Base-by-base conservation (phyloP, 2,888 invertebrate genomes). In the Melangyna quadrimaculata region DNA sequence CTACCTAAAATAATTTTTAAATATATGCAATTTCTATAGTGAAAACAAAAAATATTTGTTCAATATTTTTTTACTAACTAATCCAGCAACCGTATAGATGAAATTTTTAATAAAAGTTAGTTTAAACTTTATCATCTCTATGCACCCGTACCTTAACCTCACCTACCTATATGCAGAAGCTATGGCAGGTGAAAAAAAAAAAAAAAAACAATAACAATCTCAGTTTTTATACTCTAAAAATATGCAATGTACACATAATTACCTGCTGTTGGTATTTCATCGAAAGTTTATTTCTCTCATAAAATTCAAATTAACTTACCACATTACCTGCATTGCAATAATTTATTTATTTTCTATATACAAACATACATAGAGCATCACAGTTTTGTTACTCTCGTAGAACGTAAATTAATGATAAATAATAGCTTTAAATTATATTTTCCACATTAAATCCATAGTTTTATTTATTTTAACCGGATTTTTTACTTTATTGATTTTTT, bases 231-330 rank as follows among this genome's bases (percentile, higher is more conserved):
- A 9, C 10, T 51, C 8, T 14, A 27, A n/a, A n/a, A n/a, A 51
- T 27, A 12, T 51, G 48, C 14, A 48, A 24, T 51, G 51, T 14
- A 27, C 53, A 27, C 53, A 53, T 53, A 29, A 53, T 53, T 53
- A 53, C 27, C 27, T 53, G 53, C 27, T 53, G 5, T 53, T 29
- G 29, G n/a, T 17, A 24, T 24, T 14, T 7, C 2, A 51, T 12
- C 24, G n/a, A n/a, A 51, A 51, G 69, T 74, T 74, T 51, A 72
- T 67, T 78, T 67, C 59, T 6, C 19, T 35, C 57, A 55, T 78
- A 69, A 82, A 82, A 82, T 78, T 78, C 67, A 73, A 78, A 67
- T 82, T 67, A 37, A 82, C 78, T 55, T 43, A 53, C 71, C 59
- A 67, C 72, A 78, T 59, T 69, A 32, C n/a, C 72, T 51, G 67